Evolutionary conservation across 2,797 vertebrate genomes (phyloP).

Genomic region (Pseudocheirus occidentalis): DNA sequence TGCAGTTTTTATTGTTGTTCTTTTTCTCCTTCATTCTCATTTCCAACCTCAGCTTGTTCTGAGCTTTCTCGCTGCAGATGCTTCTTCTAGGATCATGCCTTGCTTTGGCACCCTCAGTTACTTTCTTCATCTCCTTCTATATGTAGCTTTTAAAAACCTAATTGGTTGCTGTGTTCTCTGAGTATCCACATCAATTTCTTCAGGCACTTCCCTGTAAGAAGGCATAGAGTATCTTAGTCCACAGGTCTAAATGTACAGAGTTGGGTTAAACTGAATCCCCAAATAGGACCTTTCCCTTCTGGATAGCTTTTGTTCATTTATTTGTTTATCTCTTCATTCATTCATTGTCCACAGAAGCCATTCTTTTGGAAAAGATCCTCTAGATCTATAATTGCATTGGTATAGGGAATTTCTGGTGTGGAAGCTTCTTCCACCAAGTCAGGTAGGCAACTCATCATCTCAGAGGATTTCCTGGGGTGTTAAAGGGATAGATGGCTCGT

Average conservation of each 20-base stretch:
- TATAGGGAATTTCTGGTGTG: not conserved
- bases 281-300: not conserved
- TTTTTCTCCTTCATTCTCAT: not conserved
- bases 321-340: not conserved
- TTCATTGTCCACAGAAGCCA: not conserved
- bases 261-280: not conserved
- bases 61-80: not conserved
- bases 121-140: not conserved
- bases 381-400: not conserved
- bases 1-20: not conserved
- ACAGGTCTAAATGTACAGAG: not conserved
- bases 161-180: not conserved
- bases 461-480: not conserved
- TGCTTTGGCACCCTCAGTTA: not conserved
- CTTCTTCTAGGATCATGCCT: not conserved
- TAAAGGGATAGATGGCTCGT: not conserved
- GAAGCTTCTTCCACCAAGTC: not conserved
- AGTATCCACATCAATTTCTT: not conserved
- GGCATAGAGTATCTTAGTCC: not conserved
- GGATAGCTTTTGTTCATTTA: not conserved
- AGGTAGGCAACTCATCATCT: not conserved
- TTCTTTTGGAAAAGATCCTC: not conserved
- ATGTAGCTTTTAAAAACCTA: not conserved
- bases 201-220: not conserved
- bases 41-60: not conserved